Evolutionary conservation across 2,888 invertebrate genomes (phyloP).

Genomic region (Prionchulus punctatus): DNA sequence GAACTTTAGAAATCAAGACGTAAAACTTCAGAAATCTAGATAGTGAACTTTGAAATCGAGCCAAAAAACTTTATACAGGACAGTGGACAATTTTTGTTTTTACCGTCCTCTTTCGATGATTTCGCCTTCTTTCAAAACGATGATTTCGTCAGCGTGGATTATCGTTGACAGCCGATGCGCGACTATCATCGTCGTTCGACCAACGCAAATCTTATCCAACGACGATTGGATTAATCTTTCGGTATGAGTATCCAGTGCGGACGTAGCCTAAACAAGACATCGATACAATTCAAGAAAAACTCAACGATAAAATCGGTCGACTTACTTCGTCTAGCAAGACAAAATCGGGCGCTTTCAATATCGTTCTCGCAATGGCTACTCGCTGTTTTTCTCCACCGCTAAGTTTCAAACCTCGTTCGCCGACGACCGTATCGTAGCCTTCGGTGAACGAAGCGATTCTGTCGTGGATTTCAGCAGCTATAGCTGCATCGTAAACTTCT

Average conservation of each 20-base stretch:
- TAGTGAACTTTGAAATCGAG: no score
- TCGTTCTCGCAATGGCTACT: constrained; percentile 84
- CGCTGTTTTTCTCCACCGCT: constrained; percentile 96
- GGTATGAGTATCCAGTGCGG: constrained; percentile 83
- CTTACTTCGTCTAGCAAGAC: constrained; percentile 73
- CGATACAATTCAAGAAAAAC: no score
- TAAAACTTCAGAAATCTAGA: no score
- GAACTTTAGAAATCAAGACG: no score
- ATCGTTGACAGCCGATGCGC: constrained; percentile 82
- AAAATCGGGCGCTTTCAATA: constrained; percentile 74
- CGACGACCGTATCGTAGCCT: constrained; percentile 47
- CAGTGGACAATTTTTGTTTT: no score
- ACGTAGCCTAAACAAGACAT: constrained; percentile 40
- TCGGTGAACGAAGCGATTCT: constrained; percentile 77
- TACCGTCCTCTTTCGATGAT: constrained; percentile 74
- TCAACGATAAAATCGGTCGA: no score
- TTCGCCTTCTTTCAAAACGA: constrained; percentile 75
- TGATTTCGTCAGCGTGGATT: constrained; percentile 80
- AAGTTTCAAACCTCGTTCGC: constrained; percentile 78
- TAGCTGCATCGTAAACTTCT: constrained; percentile 72
- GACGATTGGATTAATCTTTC: constrained; percentile 75
- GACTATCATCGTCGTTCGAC: constrained; percentile 78
- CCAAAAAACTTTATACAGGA: no score
- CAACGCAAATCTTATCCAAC: constrained; percentile 55
- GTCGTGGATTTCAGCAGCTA: constrained; percentile 81